Evolutionary conservation across 2,113 vertebrate genomes (phyloP).

Genomic region (Cynopterus brachyotis): DNA sequence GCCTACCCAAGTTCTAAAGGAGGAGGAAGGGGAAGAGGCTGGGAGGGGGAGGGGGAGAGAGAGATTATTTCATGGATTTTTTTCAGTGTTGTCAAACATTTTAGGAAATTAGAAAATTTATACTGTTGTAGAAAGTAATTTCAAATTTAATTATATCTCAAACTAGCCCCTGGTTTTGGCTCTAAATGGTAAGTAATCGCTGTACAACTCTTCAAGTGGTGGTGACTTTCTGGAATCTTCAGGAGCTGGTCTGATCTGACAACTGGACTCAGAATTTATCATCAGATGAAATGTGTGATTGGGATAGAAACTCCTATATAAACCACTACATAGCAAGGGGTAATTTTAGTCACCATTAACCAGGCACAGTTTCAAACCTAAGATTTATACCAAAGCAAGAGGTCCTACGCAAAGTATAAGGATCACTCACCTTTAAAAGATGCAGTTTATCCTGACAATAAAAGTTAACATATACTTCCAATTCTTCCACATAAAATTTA

Average conservation of each 20-base stretch:
- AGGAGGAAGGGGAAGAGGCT: no score
- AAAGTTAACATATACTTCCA: conserved; percentile 35
- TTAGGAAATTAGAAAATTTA: not conserved
- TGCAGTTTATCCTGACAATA: conserved; percentile 8
- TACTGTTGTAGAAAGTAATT: not conserved
- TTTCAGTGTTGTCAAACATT: not conserved
- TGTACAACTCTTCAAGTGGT: not conserved
- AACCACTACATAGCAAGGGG: not conserved
- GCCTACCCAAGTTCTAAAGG: not conserved
- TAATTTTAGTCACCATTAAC: not conserved
- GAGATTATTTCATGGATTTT: not conserved
- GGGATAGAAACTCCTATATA: not conserved
- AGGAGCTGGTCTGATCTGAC: not conserved
- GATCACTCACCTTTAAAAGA: conserved; percentile 8
- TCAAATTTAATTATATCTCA: not conserved
- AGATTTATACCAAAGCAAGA: not conserved
- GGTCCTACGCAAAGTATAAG: not conserved
- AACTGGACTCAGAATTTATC: not conserved
- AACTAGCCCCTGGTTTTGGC: not conserved
- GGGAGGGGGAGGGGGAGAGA: no score
- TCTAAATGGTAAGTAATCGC: not conserved
- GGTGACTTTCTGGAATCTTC: not conserved
- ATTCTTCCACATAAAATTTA: conserved; percentile 55
- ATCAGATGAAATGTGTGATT: not conserved
- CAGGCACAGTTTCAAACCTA: conserved; percentile 1